Percentiles rank a stretch among this genome's conserved stretches.
Conservation (phyloP, 2,113 vertebrate genomes). For the Garra rufa region DNA sequence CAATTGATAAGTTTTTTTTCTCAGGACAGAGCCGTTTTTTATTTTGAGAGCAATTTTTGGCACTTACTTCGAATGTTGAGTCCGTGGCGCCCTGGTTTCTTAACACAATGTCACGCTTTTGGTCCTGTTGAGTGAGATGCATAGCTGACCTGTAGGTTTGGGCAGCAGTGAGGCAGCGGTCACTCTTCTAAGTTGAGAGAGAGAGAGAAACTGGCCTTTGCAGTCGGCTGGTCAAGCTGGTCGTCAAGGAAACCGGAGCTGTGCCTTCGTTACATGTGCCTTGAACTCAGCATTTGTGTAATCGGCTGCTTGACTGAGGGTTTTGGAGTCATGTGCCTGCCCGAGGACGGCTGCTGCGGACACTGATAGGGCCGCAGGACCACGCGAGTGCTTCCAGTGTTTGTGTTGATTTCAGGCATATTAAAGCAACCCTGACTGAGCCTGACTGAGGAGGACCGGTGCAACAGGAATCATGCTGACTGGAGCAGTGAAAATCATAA, state of each 20-base stretch:
- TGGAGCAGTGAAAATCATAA: neutral
- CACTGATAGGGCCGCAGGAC: slow-evolving; percentile 57
- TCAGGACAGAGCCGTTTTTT: neutral
- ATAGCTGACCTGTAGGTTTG: slow-evolving; percentile 52
- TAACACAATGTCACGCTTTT: slow-evolving; percentile 63
- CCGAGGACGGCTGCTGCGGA: slow-evolving; percentile 11
- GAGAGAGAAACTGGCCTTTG: slow-evolving; percentile 13
- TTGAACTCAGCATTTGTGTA: slow-evolving; percentile 46
- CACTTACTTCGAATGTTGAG: slow-evolving; percentile 67
- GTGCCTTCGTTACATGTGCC: slow-evolving; percentile 25
- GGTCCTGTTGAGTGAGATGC: slow-evolving; percentile 63
- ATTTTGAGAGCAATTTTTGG: neutral
- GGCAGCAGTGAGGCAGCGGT: neutral
- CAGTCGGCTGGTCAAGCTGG: slow-evolving; percentile 19
- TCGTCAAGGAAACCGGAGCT: slow-evolving; percentile 54
- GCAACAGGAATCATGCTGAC: neutral
- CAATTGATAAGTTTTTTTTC: neutral
- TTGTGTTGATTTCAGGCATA: slow-evolving; percentile 15
- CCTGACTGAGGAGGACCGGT: neutral
- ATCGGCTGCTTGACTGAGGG: slow-evolving; percentile 47
- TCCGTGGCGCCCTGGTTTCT: slow-evolving; percentile 58
- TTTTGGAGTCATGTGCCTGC: slow-evolving; percentile 67
- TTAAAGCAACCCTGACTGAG: slow-evolving; percentile 27
- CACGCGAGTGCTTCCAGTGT: slow-evolving; percentile 41
- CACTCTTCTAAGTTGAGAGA: neutral